These are phyloP conservation scores for Colinus virginianus DNA, from an alignment of 2,113 vertebrate species.

Conservation along the genomic window DNA sequence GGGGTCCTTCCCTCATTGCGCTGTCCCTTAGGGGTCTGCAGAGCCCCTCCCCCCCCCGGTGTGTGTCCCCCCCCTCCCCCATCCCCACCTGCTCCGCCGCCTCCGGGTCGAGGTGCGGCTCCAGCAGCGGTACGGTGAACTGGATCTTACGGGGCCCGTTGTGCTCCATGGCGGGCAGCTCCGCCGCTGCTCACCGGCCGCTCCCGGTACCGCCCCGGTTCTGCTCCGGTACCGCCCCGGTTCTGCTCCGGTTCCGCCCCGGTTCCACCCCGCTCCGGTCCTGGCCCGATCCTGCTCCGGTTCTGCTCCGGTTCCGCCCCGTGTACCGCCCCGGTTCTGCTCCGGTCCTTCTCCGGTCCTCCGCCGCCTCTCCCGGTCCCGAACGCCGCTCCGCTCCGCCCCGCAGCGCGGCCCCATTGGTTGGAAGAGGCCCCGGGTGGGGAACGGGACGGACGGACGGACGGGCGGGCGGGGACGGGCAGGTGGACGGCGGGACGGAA, in stretches of 20 bases:
- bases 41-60: not conserved
- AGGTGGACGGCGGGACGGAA: too few species aligned
- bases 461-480: too few species aligned
- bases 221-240: too few species aligned
- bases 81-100: constrained; percentile 88
- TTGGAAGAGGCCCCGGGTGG: not conserved
- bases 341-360: not conserved
- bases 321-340: not conserved
- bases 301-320: too few species aligned
- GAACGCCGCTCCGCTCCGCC: not conserved
- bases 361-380: not conserved
- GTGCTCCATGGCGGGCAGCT: constrained; percentile 82
- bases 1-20: too few species aligned
- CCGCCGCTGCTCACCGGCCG: not conserved
- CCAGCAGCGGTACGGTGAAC: constrained; percentile 90
- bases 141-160: constrained; percentile 91
- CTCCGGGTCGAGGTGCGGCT: constrained; percentile 92
- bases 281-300: too few species aligned
- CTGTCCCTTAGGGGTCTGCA: too few species aligned
- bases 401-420: not conserved
- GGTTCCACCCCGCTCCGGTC: too few species aligned
- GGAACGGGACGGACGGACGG: not conserved
- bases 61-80: not conserved
- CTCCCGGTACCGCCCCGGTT: not conserved
- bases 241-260: too few species aligned